Conservation (phyloP, 2,113 vertebrate genomes). For the Spermophilus dauricus region DNA sequence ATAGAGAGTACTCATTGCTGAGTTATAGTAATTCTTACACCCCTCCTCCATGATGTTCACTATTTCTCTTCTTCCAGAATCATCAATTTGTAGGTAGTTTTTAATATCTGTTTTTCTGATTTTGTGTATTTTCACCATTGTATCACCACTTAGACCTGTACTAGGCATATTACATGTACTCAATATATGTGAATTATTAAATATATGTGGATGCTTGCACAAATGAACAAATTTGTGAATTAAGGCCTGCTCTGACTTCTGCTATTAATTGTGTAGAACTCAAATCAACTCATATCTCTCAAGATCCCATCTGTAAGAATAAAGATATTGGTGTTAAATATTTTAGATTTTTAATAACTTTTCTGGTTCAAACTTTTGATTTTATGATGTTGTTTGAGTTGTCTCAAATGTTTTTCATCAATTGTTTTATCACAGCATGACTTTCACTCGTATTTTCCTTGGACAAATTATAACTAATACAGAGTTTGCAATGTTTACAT, state of each 20-base stretch:
- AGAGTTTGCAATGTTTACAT: not conserved
- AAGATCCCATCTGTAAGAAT: not conserved
- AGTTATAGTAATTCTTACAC: not conserved
- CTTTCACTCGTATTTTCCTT: not conserved
- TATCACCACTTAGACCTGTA: not conserved
- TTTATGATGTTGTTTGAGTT: not conserved
- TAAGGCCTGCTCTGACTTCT: not conserved
- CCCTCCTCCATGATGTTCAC: not conserved
- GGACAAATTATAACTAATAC: not conserved
- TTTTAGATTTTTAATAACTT: not conserved
- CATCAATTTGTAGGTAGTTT: not conserved
- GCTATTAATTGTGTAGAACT: not conserved
- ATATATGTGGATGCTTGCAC: not conserved
- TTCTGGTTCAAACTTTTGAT: slow-evolving; percentile 15
- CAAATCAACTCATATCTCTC: not conserved
- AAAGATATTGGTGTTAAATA: not conserved
- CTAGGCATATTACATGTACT: not conserved
- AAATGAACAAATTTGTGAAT: not conserved
- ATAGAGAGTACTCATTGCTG: not conserved
- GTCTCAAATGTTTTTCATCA: not conserved
- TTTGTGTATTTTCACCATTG: not conserved
- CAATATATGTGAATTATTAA: not conserved
- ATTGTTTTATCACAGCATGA: not conserved
- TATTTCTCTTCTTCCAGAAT: not conserved
- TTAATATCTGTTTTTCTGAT: not conserved